These are phyloP conservation scores for Lophius piscatorius DNA, from an alignment of 2,113 vertebrate genomes.

Conservation along the genomic window DNA sequence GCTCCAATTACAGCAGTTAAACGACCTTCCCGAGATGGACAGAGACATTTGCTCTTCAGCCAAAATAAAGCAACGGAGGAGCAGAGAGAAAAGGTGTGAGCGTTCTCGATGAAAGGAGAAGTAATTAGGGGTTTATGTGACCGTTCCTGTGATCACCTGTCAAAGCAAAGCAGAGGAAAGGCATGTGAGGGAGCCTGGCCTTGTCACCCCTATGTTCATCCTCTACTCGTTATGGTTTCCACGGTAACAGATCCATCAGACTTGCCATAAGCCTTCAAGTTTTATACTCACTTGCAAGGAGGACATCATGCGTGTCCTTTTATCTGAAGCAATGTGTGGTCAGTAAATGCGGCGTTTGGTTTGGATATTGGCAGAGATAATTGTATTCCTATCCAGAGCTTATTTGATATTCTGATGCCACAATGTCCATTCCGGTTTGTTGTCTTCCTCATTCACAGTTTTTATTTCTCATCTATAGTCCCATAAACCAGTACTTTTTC, in stretches of 20 bases:
- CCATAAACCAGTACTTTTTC: too few relatives aligned
- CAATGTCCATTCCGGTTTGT: neutral
- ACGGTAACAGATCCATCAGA: conserved; percentile 59
- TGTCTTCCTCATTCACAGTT: neutral
- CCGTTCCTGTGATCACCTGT: conserved; percentile 24
- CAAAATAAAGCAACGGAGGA: neutral
- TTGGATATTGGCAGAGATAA: neutral
- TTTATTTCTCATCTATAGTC: neutral
- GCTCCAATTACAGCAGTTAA: conserved; percentile 43
- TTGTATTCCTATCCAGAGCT: conserved; percentile 1
- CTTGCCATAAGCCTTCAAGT: conserved; percentile 10
- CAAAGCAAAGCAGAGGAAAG: conserved; percentile 46
- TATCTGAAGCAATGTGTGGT: neutral
- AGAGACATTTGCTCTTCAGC: conserved; percentile 1
- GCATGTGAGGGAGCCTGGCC: conserved; percentile 19
- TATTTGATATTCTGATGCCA: conserved; percentile 5
- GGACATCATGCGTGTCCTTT: too few relatives aligned
- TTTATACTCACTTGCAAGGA: conserved; percentile 26
- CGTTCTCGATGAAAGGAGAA: conserved; percentile 6
- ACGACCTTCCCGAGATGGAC: conserved; percentile 11
- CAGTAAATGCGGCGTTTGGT: neutral
- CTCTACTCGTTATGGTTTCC: conserved; percentile 49
- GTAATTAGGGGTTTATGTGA: conserved; percentile 40
- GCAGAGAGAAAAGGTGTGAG: conserved; percentile 12
- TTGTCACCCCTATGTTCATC: conserved; percentile 29